Evolutionary conservation across 2,888 invertebrate genomes (phyloP).

Genomic region (Stramonita haemastoma): DNA sequence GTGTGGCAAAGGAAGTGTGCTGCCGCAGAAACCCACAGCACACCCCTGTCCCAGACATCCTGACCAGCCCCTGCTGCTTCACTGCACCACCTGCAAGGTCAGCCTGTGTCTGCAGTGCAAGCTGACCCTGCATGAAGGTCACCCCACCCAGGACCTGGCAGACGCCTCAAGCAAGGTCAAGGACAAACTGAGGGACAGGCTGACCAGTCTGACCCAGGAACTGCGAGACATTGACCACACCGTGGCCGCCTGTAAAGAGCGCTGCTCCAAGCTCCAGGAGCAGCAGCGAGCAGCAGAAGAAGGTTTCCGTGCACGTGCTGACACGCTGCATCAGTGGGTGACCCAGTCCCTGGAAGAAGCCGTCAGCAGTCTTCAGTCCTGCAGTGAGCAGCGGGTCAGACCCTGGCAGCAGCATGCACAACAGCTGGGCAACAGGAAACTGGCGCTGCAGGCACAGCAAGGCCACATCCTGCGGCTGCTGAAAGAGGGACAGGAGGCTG

Average conservation of each 20-base stretch:
- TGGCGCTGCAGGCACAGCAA: not conserved
- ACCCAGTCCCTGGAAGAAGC: slow-evolving; percentile 11
- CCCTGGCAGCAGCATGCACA: not conserved
- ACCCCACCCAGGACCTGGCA: slow-evolving; percentile 17
- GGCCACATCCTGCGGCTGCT: slow-evolving; percentile 13
- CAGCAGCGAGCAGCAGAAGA: not conserved
- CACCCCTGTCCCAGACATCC: slow-evolving; percentile 17
- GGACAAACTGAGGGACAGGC: not conserved
- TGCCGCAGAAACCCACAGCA: not conserved
- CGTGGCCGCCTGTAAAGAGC: not conserved
- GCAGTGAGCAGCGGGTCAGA: not conserved
- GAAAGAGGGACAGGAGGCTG: not conserved
- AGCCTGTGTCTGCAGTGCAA: slow-evolving; percentile 26
- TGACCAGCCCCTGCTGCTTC: not conserved
- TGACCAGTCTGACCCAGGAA: not conserved
- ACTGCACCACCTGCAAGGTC: not conserved
- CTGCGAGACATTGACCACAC: not conserved
- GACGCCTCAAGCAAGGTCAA: not conserved
- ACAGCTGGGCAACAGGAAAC: not conserved
- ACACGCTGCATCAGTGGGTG: slow-evolving; percentile 18
- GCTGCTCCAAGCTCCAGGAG: not conserved
- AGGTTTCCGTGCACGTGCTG: not conserved
- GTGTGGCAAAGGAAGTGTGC: not conserved
- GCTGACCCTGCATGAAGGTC: slow-evolving; percentile 32
- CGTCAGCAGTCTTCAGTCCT: not conserved